Percentiles rank a stretch among this genome's conserved stretches.
phyloP scores from a whole-genome alignment of 2,113 vertebrate species.

The Hydropotes inermis region DNA sequence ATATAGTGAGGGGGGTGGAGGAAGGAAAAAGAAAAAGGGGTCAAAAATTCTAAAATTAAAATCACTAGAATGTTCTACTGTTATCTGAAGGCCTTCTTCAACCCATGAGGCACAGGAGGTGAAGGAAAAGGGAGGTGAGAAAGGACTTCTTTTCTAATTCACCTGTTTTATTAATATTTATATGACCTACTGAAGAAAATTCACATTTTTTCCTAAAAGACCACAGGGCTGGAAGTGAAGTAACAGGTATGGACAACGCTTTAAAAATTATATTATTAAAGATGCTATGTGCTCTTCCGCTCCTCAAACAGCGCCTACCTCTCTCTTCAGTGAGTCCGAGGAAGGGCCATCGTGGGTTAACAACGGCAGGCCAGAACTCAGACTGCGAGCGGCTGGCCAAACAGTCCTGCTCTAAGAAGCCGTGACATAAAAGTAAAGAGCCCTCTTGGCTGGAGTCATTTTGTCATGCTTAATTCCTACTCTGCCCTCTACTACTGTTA shows the following conservation, averaged over 20 bases:
- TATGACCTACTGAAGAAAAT: neutral
- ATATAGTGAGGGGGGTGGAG: neutral
- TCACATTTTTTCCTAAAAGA: neutral
- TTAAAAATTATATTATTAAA: neutral
- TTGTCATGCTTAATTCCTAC: neutral
- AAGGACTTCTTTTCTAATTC: neutral
- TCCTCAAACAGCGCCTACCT: neutral
- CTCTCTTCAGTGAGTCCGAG: neutral
- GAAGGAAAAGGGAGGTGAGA: neutral
- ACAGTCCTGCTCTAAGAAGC: neutral
- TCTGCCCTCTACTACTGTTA: neutral
- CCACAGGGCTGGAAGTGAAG: neutral
- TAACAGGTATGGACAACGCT: neutral
- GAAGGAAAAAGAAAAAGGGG: neutral
- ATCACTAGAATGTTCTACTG: neutral
- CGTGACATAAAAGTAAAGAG: neutral
- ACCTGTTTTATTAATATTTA: neutral
- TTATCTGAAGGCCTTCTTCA: neutral
- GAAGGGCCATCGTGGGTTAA: neutral
- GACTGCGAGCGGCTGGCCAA: neutral
- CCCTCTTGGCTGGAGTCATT: neutral
- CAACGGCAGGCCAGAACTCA: too few species aligned
- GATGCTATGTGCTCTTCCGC: neutral
- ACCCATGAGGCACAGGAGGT: neutral
- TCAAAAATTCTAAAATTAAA: neutral